These are phyloP conservation scores for Macheiramphus alcinus DNA, from an alignment of 2,113 vertebrate species.

Conservation along the genomic window DNA sequence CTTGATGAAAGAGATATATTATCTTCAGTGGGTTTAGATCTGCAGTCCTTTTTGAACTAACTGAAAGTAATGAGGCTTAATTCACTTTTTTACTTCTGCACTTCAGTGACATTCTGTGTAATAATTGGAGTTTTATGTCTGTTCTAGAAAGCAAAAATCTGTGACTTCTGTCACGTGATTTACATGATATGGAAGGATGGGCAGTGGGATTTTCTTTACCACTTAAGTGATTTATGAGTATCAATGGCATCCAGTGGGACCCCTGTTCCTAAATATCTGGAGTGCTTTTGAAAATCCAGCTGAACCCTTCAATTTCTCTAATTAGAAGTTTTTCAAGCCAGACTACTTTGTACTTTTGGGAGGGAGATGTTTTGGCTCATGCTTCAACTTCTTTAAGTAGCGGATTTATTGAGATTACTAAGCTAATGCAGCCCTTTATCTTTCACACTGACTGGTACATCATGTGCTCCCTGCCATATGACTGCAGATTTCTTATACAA, in stretches of 20 bases:
- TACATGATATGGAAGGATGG: neutral
- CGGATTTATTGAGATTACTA: neutral
- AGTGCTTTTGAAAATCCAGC: slow-evolving; percentile 9
- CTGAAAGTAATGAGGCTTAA: neutral
- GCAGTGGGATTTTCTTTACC: neutral
- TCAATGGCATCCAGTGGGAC: neutral
- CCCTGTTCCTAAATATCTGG: neutral
- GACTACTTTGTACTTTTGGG: neutral
- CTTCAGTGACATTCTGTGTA: neutral
- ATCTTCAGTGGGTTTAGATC: neutral
- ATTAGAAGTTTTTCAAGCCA: neutral
- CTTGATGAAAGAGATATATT: neutral
- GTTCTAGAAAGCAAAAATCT: neutral
- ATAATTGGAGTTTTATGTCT: neutral
- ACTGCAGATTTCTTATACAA: neutral
- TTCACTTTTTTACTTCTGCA: neutral
- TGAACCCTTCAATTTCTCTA: neutral
- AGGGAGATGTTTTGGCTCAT: neutral
- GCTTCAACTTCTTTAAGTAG: neutral
- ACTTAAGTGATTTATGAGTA: neutral
- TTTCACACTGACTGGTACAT: neutral
- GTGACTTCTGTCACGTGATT: neutral
- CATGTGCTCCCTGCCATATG: neutral
- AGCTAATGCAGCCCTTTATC: neutral
- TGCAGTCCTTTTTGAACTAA: neutral